Evolutionary conservation across 2,888 invertebrate genomes (phyloP), one percentile per base, ranked within the genome.

Genomic region (Netelia inedita): DNA sequence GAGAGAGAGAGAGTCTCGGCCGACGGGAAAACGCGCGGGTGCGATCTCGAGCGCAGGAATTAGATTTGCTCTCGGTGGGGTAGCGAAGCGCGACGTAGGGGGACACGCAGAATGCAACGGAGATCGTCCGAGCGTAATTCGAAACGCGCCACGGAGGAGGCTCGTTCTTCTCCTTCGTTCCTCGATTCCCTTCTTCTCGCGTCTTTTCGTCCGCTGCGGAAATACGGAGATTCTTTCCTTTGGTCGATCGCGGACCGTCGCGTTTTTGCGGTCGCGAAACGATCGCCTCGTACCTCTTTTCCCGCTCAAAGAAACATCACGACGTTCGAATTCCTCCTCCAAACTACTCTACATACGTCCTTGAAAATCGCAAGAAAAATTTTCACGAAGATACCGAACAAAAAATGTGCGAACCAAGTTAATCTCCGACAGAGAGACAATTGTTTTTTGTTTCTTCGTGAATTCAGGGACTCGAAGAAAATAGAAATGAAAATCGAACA

Each of bases 81-180:
- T 91, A 91, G 91, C 91, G 90, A 91, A 93, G 91, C 92, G 91
- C 90, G 88, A 92, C 91, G 92, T 53, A 19, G 21, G 14, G 46
- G 46, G 11, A 46, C 11, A 57, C 57, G 88, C 90, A 92, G 90
- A 92, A 92, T 92, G 92, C 92, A 92, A 91, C 91, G 90, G 91
- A 90, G 28, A 92, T 92, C 90, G 89, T 86, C 85, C 86, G 88
- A 75, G 84, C 76, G 92, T 92, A 91, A 92, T 92, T 92, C 90
- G 90, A 92, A 91, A 91, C 91, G 91, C 91, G 92, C 85, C 85
- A 35, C 84, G 63, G 80, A 57, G 16, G 9, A 28, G 28, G 35
- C 76, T 79, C 71, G 23, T 63, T 73, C 53, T 43, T 59, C 69
- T 43, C 79, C 41, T 55, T 79, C 63, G 55, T 68, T 72, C 74